phyloP scores from a whole-genome alignment of 2,113 vertebrate species.

The Apeltes quadracus region DNA sequence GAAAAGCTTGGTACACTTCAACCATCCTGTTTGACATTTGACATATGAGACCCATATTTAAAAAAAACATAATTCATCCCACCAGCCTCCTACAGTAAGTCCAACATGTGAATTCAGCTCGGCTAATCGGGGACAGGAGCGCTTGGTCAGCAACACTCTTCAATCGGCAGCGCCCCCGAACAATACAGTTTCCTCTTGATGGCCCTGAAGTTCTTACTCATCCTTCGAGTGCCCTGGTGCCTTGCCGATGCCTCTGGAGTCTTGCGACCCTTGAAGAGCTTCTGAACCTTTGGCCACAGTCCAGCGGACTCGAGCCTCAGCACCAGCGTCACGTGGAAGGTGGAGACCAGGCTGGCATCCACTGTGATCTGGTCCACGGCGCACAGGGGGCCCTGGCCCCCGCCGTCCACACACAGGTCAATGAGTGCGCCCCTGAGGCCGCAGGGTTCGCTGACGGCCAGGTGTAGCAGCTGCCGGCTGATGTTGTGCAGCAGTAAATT shows the following conservation, averaged over 20 bases:
- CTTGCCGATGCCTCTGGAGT: constrained; percentile 70
- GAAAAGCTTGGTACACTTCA: not conserved
- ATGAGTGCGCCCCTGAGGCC: constrained; percentile 93
- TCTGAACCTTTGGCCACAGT: constrained; percentile 92
- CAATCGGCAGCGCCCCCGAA: constrained; percentile 89
- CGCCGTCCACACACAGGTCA: constrained; percentile 88
- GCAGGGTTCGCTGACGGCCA: constrained; percentile 90
- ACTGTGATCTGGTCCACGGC: constrained; percentile 87
- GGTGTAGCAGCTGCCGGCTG: constrained; percentile 86
- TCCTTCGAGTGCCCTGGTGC: constrained; percentile 75
- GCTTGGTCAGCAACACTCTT: constrained; percentile 84
- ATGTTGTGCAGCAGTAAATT: constrained; percentile 83
- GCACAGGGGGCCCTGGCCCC: constrained; percentile 76
- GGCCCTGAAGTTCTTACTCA: constrained; percentile 88
- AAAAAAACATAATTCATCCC: not conserved
- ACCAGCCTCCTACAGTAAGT: not conserved
- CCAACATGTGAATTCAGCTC: constrained; percentile 3
- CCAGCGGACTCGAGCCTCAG: constrained; percentile 86
- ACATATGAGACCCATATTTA: not conserved
- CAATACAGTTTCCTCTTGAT: constrained; percentile 95
- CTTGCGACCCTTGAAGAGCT: constrained; percentile 81
- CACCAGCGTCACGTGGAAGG: constrained; percentile 92
- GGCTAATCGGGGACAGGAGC: not conserved
- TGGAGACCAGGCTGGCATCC: constrained; percentile 87
- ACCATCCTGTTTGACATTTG: constrained; percentile 8